phyloP scores from a whole-genome alignment of 35 echinoderm and acorn worm genomes.

The Nesometra sesokonis region DNA sequence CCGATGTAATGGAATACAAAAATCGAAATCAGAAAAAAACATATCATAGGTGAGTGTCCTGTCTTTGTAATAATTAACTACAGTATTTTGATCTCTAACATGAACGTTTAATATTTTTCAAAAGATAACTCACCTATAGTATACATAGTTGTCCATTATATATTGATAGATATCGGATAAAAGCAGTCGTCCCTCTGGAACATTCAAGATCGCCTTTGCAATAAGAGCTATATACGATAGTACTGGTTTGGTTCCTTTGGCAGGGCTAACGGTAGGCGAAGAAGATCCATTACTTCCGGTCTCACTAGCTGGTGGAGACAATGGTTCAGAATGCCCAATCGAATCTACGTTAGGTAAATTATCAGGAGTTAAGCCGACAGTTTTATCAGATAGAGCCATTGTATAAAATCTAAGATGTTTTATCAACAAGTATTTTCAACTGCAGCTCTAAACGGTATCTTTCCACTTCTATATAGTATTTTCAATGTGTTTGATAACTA shows the following conservation, averaged over 20 bases:
- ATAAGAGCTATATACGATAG: slow-evolving; percentile 3
- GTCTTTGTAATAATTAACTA: too few species aligned
- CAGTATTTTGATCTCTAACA: too few species aligned
- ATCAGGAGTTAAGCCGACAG: not conserved
- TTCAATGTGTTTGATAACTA: too few species aligned
- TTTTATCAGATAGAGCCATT: not conserved
- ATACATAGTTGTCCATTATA: not conserved
- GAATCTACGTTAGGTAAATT: not conserved
- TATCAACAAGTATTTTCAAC: too few species aligned
- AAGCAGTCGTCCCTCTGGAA: not conserved
- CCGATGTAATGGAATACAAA: too few species aligned
- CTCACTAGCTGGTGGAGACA: not conserved
- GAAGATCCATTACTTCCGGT: not conserved
- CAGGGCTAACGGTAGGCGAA: not conserved
- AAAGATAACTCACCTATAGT: not conserved
- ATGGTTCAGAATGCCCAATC: not conserved
- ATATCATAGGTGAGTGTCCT: too few species aligned
- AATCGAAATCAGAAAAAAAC: too few species aligned
- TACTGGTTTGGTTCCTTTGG: not conserved
- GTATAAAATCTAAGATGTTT: too few species aligned
- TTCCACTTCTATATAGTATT: too few species aligned
- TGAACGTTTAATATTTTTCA: too few species aligned
- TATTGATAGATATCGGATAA: slow-evolving; percentile 19
- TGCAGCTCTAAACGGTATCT: too few species aligned
- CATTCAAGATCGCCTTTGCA: not conserved